phyloP scores from a whole-genome alignment of 1,140 invertebrate species.

The Cydia strobilella region DNA sequence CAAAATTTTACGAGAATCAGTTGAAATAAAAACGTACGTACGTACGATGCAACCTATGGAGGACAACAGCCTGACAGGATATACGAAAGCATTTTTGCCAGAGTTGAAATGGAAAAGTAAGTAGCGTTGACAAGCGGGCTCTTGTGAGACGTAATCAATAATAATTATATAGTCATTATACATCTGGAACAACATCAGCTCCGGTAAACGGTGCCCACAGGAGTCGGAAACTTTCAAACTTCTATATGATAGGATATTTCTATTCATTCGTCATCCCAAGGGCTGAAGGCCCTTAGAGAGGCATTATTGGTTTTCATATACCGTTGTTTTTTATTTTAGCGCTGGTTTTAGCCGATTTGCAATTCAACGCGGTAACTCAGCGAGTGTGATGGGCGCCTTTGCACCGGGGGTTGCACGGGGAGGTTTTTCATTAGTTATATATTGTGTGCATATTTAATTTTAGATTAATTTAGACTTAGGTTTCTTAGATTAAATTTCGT shows the following conservation, averaged over 20 bases:
- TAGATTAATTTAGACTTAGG: too few relatives aligned
- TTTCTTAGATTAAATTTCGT: too few relatives aligned
- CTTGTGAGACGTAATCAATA: background rate
- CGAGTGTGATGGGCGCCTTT: background rate
- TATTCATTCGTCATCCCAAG: slow-evolving; percentile 5
- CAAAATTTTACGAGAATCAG: too few relatives aligned
- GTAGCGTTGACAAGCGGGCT: background rate
- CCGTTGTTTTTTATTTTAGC: slow-evolving; percentile 11
- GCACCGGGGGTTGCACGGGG: too few relatives aligned
- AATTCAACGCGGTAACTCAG: too few relatives aligned
- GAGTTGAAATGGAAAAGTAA: too few relatives aligned
- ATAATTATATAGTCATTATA: background rate
- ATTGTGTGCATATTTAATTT: too few relatives aligned
- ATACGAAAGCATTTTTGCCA: too few relatives aligned
- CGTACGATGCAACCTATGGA: too few relatives aligned
- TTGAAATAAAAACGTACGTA: too few relatives aligned
- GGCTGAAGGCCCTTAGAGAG: background rate
- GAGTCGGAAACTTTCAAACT: slow-evolving; percentile 19
- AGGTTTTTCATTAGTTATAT: too few relatives aligned
- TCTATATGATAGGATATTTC: slow-evolving; percentile 21
- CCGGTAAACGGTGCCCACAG: background rate
- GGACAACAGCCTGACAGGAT: too few relatives aligned
- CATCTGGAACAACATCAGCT: background rate
- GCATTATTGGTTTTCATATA: background rate
- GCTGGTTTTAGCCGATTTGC: background rate